Base-by-base conservation (phyloP, 1,140 invertebrate genomes). In the Microplitis demolitor region DNA sequence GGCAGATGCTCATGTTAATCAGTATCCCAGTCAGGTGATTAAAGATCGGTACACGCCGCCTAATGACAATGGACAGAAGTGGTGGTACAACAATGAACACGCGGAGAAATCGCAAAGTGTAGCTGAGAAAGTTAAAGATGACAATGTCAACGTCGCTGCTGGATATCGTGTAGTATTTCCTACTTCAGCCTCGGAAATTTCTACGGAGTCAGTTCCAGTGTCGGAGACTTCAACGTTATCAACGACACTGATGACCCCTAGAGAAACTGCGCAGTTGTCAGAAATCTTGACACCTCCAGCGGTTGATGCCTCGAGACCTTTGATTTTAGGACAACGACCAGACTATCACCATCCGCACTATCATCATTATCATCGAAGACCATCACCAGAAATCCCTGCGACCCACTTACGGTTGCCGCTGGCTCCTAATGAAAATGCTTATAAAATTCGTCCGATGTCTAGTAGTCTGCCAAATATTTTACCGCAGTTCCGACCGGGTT, bases 401-500 rank as follows among this genome's bases (percentile, higher is more conserved):
- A 56, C 64, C 0, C 50, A 83, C 13, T 78, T 77, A n/a, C 75
- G 78, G 16, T 77, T 78, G 4, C 79, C 71, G 6, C 14, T 73
- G 35, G 13, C 78, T 51, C 78, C 71, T 4, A 74, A 76, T n/a
- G 83, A 86, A 66, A 87, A 86, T 58, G 81, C 77, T 0, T 82
- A 83, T 13, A 87, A 87, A 9, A 83, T 86, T 72, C 82, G 87
- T 24, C 85, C 81, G 66, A 16, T 67, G 24, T 80, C 82, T 9
- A 79, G 84, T 35, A 89, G 89, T 72, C 75, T 93, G 58, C 92
- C 92, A 0, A 93, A 93, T 75, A 92, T 93, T 74, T 76, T 93
- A 39, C 92, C 92, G 0, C 92, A 93, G 77, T 93, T 93, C 69
- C 84, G 91, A 63, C 92, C 92, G 0, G 92, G 92, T 3, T 90